These are phyloP conservation scores for Aphyosemion australe DNA, from an alignment of 2,113 vertebrate genomes.

Conservation along the genomic window DNA sequence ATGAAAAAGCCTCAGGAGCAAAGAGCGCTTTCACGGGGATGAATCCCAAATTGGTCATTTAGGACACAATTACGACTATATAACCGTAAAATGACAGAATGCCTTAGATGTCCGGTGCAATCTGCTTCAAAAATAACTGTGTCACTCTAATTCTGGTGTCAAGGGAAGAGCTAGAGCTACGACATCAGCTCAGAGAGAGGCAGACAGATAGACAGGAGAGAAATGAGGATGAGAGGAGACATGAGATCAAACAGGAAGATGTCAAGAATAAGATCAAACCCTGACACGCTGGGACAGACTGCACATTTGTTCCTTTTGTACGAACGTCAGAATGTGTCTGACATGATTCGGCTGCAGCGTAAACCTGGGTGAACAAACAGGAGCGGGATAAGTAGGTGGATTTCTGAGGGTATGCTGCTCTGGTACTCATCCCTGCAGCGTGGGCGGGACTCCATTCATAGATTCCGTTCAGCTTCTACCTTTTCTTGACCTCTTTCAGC, in stretches of 20 bases:
- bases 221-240: constrained; percentile 12
- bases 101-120: constrained; percentile 35
- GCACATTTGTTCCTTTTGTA: constrained; percentile 1
- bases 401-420: constrained; percentile 42
- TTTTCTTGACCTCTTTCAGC: constrained; percentile 15
- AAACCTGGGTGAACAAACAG: constrained; percentile 13
- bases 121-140: constrained; percentile 32
- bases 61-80: constrained; percentile 16
- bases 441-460: constrained; percentile 73
- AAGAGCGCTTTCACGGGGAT: constrained; percentile 19
- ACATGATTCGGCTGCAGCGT: constrained; percentile 11
- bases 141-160: constrained; percentile 15
- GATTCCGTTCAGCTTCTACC: constrained; percentile 41
- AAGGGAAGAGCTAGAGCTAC: constrained; percentile 10
- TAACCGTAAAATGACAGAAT: constrained; percentile 28
- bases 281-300: constrained; percentile 11
- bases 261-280: background rate
- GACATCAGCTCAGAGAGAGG: constrained; percentile 8
- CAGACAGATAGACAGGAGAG: background rate
- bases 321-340: constrained; percentile 3
- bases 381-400: constrained; percentile 66
- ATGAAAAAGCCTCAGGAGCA: constrained; percentile 8
- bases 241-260: constrained; percentile 1
- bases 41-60: constrained; percentile 46
- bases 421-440: constrained; percentile 43